These are phyloP conservation scores for Gortyna flavago DNA, from an alignment of 2,888 invertebrate species.

Conservation along the genomic window DNA sequence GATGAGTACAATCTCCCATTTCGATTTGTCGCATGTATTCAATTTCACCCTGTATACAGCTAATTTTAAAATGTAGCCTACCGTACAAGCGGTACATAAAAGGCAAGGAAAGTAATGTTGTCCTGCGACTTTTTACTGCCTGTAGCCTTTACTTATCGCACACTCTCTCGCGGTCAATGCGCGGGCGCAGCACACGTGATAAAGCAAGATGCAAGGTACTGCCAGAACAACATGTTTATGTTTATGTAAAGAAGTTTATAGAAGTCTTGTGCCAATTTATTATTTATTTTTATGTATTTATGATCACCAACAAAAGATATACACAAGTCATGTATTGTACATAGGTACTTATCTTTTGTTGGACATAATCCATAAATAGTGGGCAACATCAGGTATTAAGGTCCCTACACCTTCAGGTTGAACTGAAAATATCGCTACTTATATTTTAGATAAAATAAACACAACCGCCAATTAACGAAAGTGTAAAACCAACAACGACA, in stretches of 20 bases:
- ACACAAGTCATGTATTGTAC: background rate
- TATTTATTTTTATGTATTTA: background rate
- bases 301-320: background rate
- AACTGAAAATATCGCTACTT: too few relatives aligned
- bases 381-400: too few relatives aligned
- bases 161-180: constrained; percentile 28
- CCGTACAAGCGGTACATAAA: constrained; percentile 17
- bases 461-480: too few relatives aligned
- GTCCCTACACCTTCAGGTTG: too few relatives aligned
- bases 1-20: too few relatives aligned
- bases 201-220: constrained; percentile 9
- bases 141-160: background rate
- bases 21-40: too few relatives aligned
- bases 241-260: background rate
- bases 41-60: too few relatives aligned
- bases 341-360: too few relatives aligned
- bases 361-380: background rate
- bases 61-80: constrained; percentile 4
- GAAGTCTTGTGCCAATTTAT: background rate
- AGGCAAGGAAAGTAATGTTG: constrained; percentile 42
- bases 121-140: constrained; percentile 20
- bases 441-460: too few relatives aligned
- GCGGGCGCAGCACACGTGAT: constrained; percentile 5
- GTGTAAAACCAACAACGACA: too few relatives aligned
- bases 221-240: background rate